Conservation (phyloP, 2,797 vertebrate genomes). For the Eurystomus glaucurus region DNA sequence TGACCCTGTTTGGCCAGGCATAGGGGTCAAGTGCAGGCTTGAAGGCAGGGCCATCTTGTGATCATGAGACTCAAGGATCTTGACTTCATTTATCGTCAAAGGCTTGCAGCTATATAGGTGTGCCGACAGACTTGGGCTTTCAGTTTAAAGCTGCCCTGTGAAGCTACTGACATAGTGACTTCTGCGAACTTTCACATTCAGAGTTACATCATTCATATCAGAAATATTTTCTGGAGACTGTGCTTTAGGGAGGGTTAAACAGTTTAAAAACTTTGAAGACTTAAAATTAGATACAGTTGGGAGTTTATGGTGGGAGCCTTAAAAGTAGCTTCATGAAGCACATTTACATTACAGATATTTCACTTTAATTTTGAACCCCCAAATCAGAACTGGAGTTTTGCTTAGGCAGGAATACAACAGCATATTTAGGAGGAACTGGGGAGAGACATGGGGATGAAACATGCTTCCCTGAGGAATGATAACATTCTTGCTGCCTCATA, state of each 20-base stretch:
- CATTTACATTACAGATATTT: background rate
- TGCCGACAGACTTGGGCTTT: background rate
- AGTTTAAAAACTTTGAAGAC: background rate
- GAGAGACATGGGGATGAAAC: background rate
- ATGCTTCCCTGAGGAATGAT: background rate
- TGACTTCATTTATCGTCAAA: background rate
- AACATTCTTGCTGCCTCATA: background rate
- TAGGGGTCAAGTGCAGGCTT: background rate
- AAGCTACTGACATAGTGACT: background rate
- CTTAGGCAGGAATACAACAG: background rate
- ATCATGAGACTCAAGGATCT: background rate
- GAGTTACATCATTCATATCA: background rate
- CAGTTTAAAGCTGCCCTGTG: background rate
- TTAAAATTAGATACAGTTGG: background rate
- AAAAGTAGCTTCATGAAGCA: background rate
- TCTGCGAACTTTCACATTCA: background rate
- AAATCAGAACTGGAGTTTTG: background rate
- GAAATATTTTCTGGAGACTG: slow-evolving; percentile 37
- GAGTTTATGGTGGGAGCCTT: background rate
- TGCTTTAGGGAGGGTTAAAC: slow-evolving; percentile 4
- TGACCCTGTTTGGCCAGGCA: background rate
- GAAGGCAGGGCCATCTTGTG: background rate
- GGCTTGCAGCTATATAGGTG: background rate
- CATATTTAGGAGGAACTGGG: background rate
- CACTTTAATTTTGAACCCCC: background rate